These are phyloP conservation scores for Chymomyza fuscimana DNA, from an alignment of 2,888 invertebrate species.

Conservation along the genomic window DNA sequence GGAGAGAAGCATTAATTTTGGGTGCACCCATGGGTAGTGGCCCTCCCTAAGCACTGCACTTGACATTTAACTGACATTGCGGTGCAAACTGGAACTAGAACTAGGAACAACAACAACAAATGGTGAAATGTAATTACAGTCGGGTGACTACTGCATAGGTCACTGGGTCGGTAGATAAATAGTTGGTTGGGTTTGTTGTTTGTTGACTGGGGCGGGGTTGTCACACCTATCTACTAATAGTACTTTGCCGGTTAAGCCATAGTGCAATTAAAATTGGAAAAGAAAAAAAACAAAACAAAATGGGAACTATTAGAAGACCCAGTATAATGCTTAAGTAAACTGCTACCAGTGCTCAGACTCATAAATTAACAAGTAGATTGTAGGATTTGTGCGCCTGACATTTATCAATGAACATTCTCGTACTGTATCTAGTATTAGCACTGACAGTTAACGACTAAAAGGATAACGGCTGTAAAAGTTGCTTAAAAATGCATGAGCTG, in stretches of 20 bases:
- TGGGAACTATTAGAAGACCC: constrained; percentile 37
- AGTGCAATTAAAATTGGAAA: constrained; percentile 61
- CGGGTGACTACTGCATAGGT: background rate
- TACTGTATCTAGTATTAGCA: constrained; percentile 27
- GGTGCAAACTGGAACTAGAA: constrained; percentile 25
- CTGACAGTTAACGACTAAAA: constrained; percentile 36
- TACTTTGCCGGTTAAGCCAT: constrained; percentile 44
- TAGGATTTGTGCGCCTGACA: constrained; percentile 35
- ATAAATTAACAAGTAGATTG: constrained; percentile 47
- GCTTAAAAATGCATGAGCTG: constrained; percentile 61
- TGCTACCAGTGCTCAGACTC: constrained; percentile 21
- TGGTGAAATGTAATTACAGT: constrained; percentile 55
- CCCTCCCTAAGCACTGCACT: constrained; percentile 42
- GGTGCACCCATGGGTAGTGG: background rate
- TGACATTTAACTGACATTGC: constrained; percentile 65
- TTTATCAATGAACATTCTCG: constrained; percentile 42
- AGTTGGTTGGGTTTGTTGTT: constrained; percentile 7
- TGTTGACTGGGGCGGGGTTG: constrained; percentile 1
- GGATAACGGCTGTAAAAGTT: constrained; percentile 52
- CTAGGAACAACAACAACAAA: constrained; percentile 21
- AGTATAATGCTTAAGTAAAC: constrained; percentile 55
- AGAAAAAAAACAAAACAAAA: constrained; percentile 55
- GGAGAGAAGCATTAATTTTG: constrained; percentile 26
- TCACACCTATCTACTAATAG: background rate
- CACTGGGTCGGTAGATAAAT: background rate